A percentile compares a stretch with the other conserved stretches of the same genome.
These are phyloP conservation scores for Xenopus petersii DNA, from an alignment of 2,797 vertebrate species.

Conservation along the genomic window DNA sequence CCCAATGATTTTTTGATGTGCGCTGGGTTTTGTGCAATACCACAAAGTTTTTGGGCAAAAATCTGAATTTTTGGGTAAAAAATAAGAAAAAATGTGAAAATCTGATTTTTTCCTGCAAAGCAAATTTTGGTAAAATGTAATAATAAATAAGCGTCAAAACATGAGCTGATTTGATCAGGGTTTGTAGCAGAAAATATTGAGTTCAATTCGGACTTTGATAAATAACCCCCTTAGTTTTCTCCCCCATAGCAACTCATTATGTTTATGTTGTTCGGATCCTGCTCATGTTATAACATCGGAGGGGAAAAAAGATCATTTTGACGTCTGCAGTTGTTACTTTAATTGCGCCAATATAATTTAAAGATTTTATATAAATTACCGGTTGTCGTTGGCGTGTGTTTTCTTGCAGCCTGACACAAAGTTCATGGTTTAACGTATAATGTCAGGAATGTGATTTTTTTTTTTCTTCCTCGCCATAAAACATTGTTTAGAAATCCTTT, in stretches of 20 bases:
- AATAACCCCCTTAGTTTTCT: too few relatives aligned
- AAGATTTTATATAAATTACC: constrained; percentile 53
- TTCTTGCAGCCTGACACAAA: constrained; percentile 58
- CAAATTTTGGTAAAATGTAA: too few relatives aligned
- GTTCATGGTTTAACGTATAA: constrained; percentile 54
- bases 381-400: constrained; percentile 52
- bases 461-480: constrained; percentile 50
- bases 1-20: too few relatives aligned
- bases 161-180: too few relatives aligned
- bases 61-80: too few relatives aligned
- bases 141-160: too few relatives aligned
- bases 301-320: constrained; percentile 51
- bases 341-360: constrained; percentile 57
- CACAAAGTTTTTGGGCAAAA: too few relatives aligned
- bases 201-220: too few relatives aligned
- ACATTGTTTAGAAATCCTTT: constrained; percentile 65
- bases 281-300: constrained; percentile 13
- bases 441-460: constrained; percentile 55
- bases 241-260: neutral
- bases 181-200: too few relatives aligned
- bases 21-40: too few relatives aligned
- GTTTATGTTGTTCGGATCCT: neutral
- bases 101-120: too few relatives aligned
- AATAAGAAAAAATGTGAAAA: too few relatives aligned
- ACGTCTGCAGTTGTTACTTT: constrained; percentile 57